Evolutionary conservation across 2,888 invertebrate species (phyloP).

Genomic region (Cosmorhoe ocellata): DNA sequence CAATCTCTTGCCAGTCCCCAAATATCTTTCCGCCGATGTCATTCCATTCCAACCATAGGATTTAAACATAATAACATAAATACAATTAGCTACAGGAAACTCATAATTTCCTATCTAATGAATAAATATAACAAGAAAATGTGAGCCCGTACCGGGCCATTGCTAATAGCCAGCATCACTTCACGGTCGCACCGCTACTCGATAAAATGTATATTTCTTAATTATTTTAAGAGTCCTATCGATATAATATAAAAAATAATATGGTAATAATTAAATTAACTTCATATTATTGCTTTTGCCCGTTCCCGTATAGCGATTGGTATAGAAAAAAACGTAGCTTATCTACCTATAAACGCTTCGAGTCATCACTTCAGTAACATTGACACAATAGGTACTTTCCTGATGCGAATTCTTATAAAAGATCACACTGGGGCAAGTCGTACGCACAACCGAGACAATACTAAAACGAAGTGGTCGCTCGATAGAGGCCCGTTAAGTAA

Average conservation of each 20-base stretch:
- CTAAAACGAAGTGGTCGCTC: constrained; percentile 68
- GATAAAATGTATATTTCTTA: constrained; percentile 69
- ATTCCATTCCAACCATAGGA: constrained; percentile 77
- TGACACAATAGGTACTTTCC: constrained; percentile 64
- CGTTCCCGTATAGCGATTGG: constrained; percentile 83
- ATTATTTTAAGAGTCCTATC: constrained; percentile 75
- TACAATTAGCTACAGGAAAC: constrained; percentile 82
- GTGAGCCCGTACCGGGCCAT: constrained; percentile 62
- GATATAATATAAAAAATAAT: constrained; percentile 81
- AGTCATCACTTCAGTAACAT: constrained; percentile 66
- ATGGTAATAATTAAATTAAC: constrained; percentile 83
- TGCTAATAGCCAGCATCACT: constrained; percentile 76
- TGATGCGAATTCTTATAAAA: constrained; percentile 62
- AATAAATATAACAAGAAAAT: constrained; percentile 80
- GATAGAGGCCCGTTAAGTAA: constrained; percentile 77
- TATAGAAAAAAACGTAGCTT: constrained; percentile 79
- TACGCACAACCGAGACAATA: constrained; percentile 81
- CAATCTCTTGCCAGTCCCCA: constrained; percentile 81
- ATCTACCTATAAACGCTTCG: constrained; percentile 75
- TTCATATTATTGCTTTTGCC: constrained; percentile 83
- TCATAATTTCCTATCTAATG: constrained; percentile 80
- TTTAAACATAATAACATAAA: constrained; percentile 71
- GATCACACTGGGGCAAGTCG: constrained; percentile 79
- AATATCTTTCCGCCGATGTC: constrained; percentile 71
- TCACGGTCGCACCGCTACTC: constrained; percentile 80